Evolutionary conservation across 2,888 invertebrate species (phyloP).

Genomic region (Drosophila atroscutellata): DNA sequence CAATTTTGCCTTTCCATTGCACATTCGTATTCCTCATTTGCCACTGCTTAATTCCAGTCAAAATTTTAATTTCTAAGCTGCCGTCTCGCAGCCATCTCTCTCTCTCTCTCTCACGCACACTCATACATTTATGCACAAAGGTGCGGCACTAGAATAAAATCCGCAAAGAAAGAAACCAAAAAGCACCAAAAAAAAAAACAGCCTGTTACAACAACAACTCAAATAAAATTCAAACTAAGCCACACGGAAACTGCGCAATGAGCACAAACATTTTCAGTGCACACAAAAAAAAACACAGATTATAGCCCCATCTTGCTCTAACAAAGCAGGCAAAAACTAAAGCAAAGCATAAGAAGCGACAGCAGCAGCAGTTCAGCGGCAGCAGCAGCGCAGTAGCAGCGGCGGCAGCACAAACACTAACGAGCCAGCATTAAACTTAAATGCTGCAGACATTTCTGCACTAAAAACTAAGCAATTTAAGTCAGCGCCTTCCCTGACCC

Average conservation of each 20-base stretch:
- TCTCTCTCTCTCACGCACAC: slow-evolving; percentile 7
- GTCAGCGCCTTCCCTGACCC: slow-evolving; percentile 44
- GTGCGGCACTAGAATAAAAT: slow-evolving; percentile 54
- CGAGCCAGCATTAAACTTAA: slow-evolving; percentile 70
- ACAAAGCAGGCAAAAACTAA: slow-evolving; percentile 24
- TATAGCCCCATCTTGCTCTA: slow-evolving; percentile 30
- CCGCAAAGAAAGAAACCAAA: slow-evolving; percentile 26
- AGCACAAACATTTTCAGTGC: slow-evolving; percentile 58
- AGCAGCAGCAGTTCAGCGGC: slow-evolving; percentile 22
- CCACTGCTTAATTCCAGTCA: neutral
- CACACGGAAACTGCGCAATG: slow-evolving; percentile 77
- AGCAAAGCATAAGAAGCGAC: slow-evolving; percentile 54
- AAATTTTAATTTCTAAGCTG: slow-evolving; percentile 14
- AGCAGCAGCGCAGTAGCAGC: slow-evolving; percentile 27
- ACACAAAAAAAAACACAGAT: slow-evolving; percentile 60
- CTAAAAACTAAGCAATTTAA: slow-evolving; percentile 77
- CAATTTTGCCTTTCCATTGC: slow-evolving; percentile 2
- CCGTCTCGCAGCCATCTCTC: slow-evolving; percentile 1
- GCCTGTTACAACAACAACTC: slow-evolving; percentile 27
- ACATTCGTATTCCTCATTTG: neutral
- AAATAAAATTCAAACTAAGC: slow-evolving; percentile 66
- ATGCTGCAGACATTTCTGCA: slow-evolving; percentile 78
- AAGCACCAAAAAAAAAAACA: slow-evolving; percentile 23
- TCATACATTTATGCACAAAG: slow-evolving; percentile 22
- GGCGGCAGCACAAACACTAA: slow-evolving; percentile 50